Evolutionary conservation across 2,888 invertebrate genomes (phyloP).

Genomic region (Chrysodeixis includens): DNA sequence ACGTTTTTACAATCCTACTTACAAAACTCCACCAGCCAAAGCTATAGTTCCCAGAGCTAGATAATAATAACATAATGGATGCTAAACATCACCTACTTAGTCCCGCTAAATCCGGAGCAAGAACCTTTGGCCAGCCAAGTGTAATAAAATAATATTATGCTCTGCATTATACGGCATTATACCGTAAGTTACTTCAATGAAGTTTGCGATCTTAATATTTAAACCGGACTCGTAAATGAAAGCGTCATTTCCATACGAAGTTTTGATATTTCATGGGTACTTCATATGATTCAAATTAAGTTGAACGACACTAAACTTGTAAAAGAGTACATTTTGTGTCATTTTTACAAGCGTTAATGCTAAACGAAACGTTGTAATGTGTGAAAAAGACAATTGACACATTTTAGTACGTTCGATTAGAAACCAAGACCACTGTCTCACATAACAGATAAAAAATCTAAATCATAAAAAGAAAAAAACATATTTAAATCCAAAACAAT

Average conservation of each 20-base stretch:
- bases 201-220: slow-evolving; percentile 8
- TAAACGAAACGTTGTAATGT: too few relatives aligned
- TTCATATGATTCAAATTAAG: neutral
- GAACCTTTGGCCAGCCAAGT: slow-evolving; percentile 15
- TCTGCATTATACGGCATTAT: slow-evolving; percentile 12
- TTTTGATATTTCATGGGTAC: too few relatives aligned
- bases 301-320: too few relatives aligned
- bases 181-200: slow-evolving; percentile 7
- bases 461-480: neutral
- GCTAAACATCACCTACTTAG: slow-evolving; percentile 13
- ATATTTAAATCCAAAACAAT: slow-evolving; percentile 17
- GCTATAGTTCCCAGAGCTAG: neutral
- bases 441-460: too few relatives aligned
- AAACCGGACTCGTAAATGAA: neutral
- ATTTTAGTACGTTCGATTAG: too few relatives aligned
- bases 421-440: too few relatives aligned
- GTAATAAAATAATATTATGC: slow-evolving; percentile 17
- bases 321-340: too few relatives aligned
- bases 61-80: slow-evolving; percentile 30
- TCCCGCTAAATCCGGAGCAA: slow-evolving; percentile 19
- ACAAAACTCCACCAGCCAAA: too few relatives aligned
- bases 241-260: slow-evolving; percentile 12
- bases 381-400: too few relatives aligned
- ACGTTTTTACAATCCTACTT: too few relatives aligned
- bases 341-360: too few relatives aligned